Percentiles rank a stretch among this genome's conserved stretches.
These are phyloP conservation scores for Stegostoma tigrinum DNA, from an alignment of 2,113 vertebrate species.

Conservation along the genomic window DNA sequence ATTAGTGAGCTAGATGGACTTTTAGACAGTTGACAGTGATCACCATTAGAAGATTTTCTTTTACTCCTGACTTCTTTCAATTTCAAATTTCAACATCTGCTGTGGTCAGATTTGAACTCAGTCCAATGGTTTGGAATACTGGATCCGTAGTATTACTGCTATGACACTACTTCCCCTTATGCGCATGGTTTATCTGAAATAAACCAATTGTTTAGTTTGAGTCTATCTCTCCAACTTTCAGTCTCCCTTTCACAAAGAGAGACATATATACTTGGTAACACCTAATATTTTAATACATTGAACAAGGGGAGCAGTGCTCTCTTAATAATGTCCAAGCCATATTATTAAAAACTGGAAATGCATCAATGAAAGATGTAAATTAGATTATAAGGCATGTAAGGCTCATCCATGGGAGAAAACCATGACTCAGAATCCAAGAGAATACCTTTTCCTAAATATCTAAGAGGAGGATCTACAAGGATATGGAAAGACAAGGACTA, in stretches of 20 bases:
- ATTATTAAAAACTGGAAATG: background rate
- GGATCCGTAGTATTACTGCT: no score
- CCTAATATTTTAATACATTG: background rate
- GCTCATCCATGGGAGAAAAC: background rate
- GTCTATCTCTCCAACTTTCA: background rate
- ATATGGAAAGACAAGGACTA: no score
- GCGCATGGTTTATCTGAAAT: background rate
- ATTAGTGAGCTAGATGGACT: no score
- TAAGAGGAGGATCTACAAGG: no score
- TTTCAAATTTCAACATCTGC: no score
- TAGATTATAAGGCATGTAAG: background rate
- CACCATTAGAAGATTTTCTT: no score
- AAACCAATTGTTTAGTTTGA: background rate
- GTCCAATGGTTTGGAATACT: no score
- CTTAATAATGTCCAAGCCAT: background rate
- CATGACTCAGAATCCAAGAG: background rate
- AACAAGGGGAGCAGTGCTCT: background rate
- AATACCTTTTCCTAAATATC: background rate
- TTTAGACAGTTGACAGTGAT: no score
- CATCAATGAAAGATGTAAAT: background rate
- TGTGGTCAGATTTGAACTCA: no score
- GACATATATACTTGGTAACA: background rate
- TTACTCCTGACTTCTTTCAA: no score
- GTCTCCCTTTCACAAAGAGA: background rate
- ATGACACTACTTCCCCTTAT: background rate